Base-by-base conservation (phyloP, 2,113 vertebrate genomes). In the Petromus typicus region DNA sequence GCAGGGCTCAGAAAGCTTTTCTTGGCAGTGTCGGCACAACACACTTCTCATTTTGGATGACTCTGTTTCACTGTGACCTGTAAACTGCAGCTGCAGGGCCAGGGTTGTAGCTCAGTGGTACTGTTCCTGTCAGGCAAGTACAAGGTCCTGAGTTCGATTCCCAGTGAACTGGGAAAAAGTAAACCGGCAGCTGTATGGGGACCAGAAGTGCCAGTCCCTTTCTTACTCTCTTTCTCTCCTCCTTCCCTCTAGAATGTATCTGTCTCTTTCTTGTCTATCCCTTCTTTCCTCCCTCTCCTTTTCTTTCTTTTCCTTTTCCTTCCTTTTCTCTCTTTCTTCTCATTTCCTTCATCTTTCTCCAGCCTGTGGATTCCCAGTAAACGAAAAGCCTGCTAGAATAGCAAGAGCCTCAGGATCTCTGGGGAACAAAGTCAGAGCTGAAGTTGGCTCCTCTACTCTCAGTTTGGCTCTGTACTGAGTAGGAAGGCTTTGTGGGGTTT, bases 11-110 rank as follows among this genome's bases (percentile, higher is more conserved):
- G 66, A 32, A 82, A 67, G 34, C 20, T 18, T 71, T 79, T 37
- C 1, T 7, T 48, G 85, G 48, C 34, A 84, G 69, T 3, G 1
- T 56, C 14, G 4, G 30, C 78, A 34, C 27, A 8, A 18, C 0
- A 2, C 12, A 14, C 25, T 89, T 79, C 54, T 85, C 40, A 54
- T 40, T 86, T 90, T 87, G 78, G 5, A 34, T 80, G 75, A 22
- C 7, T 76, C 61, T 89, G 63, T 90, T 16, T 71, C 64, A 82
- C 13, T 43, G 43, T 94, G 71, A 78, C 90, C 93, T 94, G 86
- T 92, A 25, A 63, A 75, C 54, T 78, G 67, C 43, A 92, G 10
- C 48, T 51, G 48, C 48, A 45, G 40, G 40, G 71, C 22, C 43
- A 5, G 40, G 40, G 71, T 23, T 23, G 22, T 45, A 45, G 71